Evolutionary conservation across 2,888 invertebrate genomes (phyloP).

Genomic region (Idaea aversata): DNA sequence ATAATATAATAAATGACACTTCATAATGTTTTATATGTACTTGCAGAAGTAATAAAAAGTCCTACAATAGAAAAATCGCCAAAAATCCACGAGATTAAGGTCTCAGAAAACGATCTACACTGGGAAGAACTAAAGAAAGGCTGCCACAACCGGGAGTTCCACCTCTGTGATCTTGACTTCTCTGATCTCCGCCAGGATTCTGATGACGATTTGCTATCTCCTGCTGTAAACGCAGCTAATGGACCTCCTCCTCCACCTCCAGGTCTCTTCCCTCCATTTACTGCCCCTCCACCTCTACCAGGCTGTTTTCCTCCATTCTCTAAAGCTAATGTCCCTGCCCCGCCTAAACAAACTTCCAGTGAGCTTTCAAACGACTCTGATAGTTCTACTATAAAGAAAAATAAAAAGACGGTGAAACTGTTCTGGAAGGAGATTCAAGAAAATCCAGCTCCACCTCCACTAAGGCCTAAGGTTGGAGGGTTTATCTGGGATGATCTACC

Average conservation of each 20-base stretch:
- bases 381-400: conserved; percentile 85
- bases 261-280: conserved; percentile 78
- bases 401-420: conserved; percentile 97
- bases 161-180: conserved; percentile 97
- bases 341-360: conserved; percentile 57
- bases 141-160: conserved; percentile 86
- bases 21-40: not conserved
- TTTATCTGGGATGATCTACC: conserved; percentile 96
- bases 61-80: conserved; percentile 84
- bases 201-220: conserved; percentile 88
- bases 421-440: conserved; percentile 98
- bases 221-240: conserved; percentile 82
- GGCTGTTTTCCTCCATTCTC: conserved; percentile 70
- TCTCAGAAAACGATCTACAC: conserved; percentile 95
- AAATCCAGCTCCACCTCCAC: conserved; percentile 77
- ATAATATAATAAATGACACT: not conserved
- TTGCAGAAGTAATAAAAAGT: conserved; percentile 85
- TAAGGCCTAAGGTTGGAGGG: conserved; percentile 81
- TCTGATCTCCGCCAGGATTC: conserved; percentile 94
- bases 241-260: conserved; percentile 91
- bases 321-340: conserved; percentile 59
- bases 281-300: conserved; percentile 75
- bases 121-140: conserved; percentile 94
- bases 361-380: conserved; percentile 66
- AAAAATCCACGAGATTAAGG: conserved; percentile 86